These are phyloP conservation scores for Netelia inedita DNA, from an alignment of 2,888 invertebrate genomes.

Conservation along the genomic window DNA sequence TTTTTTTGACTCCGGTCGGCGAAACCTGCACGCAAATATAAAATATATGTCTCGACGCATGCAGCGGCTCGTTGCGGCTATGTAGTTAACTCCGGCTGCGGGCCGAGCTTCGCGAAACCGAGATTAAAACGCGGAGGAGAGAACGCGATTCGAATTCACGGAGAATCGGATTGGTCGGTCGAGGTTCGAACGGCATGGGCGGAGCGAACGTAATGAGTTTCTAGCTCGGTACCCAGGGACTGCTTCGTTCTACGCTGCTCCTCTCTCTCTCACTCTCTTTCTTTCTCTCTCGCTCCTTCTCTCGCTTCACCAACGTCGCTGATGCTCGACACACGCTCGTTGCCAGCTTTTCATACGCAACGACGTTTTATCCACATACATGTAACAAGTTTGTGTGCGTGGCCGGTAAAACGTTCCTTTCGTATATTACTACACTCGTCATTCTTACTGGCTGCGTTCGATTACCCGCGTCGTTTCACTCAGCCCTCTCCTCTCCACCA, in stretches of 20 bases:
- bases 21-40: background rate
- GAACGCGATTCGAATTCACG: constrained; percentile 82
- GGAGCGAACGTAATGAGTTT: constrained; percentile 85
- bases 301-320: constrained; percentile 26
- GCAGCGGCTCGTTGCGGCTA: constrained; percentile 25
- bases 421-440: constrained; percentile 54
- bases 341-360: constrained; percentile 61
- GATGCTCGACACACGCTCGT: constrained; percentile 61
- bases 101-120: constrained; percentile 72
- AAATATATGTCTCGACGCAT: background rate
- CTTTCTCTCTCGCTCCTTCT: no score
- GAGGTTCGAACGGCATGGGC: constrained; percentile 83
- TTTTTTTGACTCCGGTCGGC: background rate
- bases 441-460: constrained; percentile 65
- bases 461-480: constrained; percentile 55
- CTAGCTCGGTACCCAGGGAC: constrained; percentile 78
- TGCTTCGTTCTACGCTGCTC: constrained; percentile 66
- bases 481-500: constrained; percentile 47
- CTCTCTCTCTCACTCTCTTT: constrained; percentile 21
- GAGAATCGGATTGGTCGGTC: constrained; percentile 82
- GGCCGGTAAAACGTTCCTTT: background rate
- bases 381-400: constrained; percentile 58
- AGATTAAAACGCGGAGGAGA: constrained; percentile 83
- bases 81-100: constrained; percentile 19
- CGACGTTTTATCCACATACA: constrained; percentile 68